Percentiles rank a stretch among this genome's conserved stretches.
Evolutionary conservation across 2,113 vertebrate species (phyloP).

Genomic region (Maccullochella peelii): DNA sequence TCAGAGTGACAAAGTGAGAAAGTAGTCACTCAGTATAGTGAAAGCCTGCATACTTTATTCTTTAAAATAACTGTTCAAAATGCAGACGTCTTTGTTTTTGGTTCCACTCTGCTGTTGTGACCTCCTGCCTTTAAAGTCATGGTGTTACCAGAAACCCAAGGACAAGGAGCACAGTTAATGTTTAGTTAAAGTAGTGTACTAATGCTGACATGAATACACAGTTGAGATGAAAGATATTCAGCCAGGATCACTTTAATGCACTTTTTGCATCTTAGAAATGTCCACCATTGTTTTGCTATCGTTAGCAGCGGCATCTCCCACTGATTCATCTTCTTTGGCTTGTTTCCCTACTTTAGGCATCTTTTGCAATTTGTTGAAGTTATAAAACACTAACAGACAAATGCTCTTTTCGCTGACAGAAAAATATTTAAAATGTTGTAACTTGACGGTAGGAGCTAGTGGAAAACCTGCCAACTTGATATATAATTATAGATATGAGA

Average conservation of each 20-base stretch:
- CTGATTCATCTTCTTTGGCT: neutral
- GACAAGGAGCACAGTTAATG: neutral
- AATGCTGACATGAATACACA: neutral
- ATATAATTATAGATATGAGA: neutral
- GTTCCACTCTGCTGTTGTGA: neutral
- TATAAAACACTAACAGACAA: neutral
- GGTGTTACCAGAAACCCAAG: neutral
- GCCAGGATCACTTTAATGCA: neutral
- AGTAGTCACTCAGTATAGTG: neutral
- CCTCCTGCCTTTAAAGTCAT: neutral
- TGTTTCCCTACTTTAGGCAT: neutral
- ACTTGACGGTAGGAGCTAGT: neutral
- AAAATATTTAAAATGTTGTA: neutral
- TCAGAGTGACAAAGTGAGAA: neutral
- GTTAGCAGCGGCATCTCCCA: neutral
- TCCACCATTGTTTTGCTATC: neutral
- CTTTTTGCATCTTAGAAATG: neutral
- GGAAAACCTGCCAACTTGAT: neutral
- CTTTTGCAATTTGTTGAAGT: neutral
- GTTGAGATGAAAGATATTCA: neutral
- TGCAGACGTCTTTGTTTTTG: neutral
- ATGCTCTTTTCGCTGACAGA: neutral
- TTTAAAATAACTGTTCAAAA: neutral
- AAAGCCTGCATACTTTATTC: neutral
- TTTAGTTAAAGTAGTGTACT: neutral